phyloP scores from a whole-genome alignment of 2,888 invertebrate species.

The Hyalella azteca region DNA sequence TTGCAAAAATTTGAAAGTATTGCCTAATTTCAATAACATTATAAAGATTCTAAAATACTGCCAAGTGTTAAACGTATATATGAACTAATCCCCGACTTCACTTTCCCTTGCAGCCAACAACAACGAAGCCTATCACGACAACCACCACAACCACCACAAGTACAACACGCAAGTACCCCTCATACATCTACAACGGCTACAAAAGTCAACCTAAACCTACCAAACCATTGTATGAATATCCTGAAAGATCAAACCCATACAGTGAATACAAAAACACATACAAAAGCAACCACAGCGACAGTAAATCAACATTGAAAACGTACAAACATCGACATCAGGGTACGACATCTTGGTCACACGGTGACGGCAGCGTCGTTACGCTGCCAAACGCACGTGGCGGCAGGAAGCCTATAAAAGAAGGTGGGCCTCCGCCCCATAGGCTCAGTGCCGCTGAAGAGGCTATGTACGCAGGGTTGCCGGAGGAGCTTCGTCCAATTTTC shows the following conservation, averaged over 20 bases:
- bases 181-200: conserved; percentile 19
- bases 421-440: background rate
- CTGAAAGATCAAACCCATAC: background rate
- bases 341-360: background rate
- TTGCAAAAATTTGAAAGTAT: too few relatives aligned
- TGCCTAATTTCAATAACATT: too few relatives aligned
- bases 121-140: background rate
- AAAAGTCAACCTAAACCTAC: background rate
- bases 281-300: background rate
- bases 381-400: background rate
- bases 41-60: too few relatives aligned
- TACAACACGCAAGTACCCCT: background rate
- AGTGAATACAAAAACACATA: background rate
- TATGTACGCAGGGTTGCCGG: conserved; percentile 16
- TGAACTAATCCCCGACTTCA: too few relatives aligned
- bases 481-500: conserved; percentile 38
- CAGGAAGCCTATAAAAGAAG: background rate
- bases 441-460: conserved; percentile 2
- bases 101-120: background rate
- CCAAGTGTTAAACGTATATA: too few relatives aligned
- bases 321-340: background rate
- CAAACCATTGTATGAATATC: conserved; percentile 26
- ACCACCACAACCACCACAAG: conserved; percentile 1
- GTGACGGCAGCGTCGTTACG: background rate
- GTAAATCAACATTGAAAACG: background rate